A percentile compares a stretch with the other conserved stretches of the same genome.
phyloP scores from a whole-genome alignment of 2,888 invertebrate genomes.

The Subacronicta megacephala region DNA sequence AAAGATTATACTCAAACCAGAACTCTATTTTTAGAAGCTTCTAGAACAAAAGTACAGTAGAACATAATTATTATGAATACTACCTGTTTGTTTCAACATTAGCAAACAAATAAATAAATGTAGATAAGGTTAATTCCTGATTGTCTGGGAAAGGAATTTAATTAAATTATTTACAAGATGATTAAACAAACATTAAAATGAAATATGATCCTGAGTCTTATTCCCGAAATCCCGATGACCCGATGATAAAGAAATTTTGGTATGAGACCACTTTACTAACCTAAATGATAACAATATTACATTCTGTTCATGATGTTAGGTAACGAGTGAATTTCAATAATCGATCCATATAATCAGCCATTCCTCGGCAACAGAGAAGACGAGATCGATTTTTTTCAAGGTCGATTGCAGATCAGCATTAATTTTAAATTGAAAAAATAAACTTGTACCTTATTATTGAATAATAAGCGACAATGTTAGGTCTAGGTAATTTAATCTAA shows the following conservation, averaged over 20 bases:
- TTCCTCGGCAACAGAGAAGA: neutral
- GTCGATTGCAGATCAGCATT: neutral
- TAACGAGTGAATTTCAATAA: no score
- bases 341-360: no score
- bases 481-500: slow-evolving; percentile 13
- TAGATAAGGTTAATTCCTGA: slow-evolving; percentile 26
- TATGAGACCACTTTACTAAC: no score
- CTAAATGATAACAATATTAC: no score
- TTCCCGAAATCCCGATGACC: no score
- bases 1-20: neutral
- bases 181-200: neutral
- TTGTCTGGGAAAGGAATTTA: slow-evolving; percentile 8
- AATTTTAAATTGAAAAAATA: neutral
- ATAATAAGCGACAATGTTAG: neutral
- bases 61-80: neutral
- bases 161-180: neutral
- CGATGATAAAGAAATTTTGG: no score
- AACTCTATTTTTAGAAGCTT: neutral
- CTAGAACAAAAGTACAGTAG: neutral
- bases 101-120: slow-evolving; percentile 8
- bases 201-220: neutral
- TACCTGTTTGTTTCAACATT: slow-evolving; percentile 1
- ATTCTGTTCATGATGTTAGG: no score
- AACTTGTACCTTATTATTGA: neutral
- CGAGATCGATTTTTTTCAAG: no score